These are phyloP conservation scores for Heteropelma amictum DNA, from an alignment of 2,888 invertebrate species.

Conservation along the genomic window DNA sequence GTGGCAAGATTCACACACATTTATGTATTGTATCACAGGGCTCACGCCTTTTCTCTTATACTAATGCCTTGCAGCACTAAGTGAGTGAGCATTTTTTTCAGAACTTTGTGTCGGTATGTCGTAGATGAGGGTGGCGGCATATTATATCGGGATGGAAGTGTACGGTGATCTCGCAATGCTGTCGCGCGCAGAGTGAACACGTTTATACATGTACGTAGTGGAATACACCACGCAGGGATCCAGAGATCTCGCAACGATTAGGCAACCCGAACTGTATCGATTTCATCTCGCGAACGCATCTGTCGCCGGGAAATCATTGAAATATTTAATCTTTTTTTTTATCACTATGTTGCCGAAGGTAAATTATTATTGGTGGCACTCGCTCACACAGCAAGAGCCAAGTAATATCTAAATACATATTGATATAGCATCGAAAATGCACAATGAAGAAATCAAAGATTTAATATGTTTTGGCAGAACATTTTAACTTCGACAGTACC, in stretches of 20 bases:
- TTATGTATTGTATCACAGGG: not conserved
- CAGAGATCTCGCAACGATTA: slow-evolving; percentile 6
- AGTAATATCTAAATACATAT: too few relatives aligned
- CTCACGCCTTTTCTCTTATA: not conserved
- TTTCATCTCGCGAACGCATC: not conserved
- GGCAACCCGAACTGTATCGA: slow-evolving; percentile 3
- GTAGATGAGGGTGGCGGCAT: slow-evolving; percentile 22
- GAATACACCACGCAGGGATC: not conserved
- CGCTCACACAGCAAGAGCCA: too few relatives aligned
- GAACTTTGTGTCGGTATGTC: slow-evolving; percentile 28
- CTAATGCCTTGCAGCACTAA: too few relatives aligned
- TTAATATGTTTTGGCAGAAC: too few relatives aligned
- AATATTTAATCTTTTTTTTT: not conserved
- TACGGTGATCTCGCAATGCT: not conserved
- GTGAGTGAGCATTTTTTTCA: slow-evolving; percentile 19
- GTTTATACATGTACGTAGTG: not conserved
- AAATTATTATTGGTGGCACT: too few relatives aligned
- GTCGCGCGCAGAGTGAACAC: not conserved
- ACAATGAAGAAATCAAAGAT: too few relatives aligned
- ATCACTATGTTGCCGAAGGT: too few relatives aligned
- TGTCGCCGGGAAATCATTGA: not conserved
- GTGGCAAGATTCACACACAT: not conserved
- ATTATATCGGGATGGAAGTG: slow-evolving; percentile 20
- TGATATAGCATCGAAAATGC: too few relatives aligned
- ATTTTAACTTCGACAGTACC: too few relatives aligned